Percentiles rank a stretch among this genome's conserved stretches.
Conservation (phyloP, 1,140 invertebrate species). For the Drosophila sp. region DNA sequence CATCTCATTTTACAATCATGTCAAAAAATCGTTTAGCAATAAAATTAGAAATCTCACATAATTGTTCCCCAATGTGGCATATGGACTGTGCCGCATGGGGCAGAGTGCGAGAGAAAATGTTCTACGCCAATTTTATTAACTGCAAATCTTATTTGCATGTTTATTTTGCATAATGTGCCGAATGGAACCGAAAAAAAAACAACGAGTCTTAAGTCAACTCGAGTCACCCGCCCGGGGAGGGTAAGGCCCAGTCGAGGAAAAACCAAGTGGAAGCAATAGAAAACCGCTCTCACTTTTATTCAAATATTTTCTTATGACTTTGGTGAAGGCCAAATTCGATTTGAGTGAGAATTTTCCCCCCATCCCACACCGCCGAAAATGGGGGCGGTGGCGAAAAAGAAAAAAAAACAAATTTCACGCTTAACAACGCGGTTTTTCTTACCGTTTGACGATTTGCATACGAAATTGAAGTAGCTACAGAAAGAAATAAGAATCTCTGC, state of each 20-base stretch:
- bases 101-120: slow-evolving; percentile 42
- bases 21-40: slow-evolving; percentile 71
- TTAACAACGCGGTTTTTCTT: slow-evolving; percentile 72
- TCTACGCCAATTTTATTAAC: slow-evolving; percentile 79
- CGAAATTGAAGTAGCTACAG: slow-evolving; percentile 56
- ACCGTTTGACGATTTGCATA: slow-evolving; percentile 71
- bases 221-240: slow-evolving; percentile 3
- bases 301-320: slow-evolving; percentile 79
- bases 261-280: slow-evolving; percentile 3
- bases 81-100: slow-evolving; percentile 43
- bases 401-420: slow-evolving; percentile 81
- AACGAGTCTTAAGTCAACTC: slow-evolving; percentile 49
- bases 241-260: not conserved
- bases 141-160: slow-evolving; percentile 82
- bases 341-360: slow-evolving; percentile 49
- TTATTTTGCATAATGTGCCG: slow-evolving; percentile 81
- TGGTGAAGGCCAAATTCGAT: slow-evolving; percentile 70
- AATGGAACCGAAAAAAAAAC: slow-evolving; percentile 38
- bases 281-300: slow-evolving; percentile 61
- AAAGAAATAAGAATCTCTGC: slow-evolving; percentile 25
- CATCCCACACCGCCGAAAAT: slow-evolving; percentile 12
- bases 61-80: slow-evolving; percentile 78
- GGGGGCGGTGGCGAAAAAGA: slow-evolving; percentile 29
- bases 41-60: slow-evolving; percentile 74
- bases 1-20: slow-evolving; percentile 26